Evolutionary conservation across 2,888 invertebrate species (phyloP).

Genomic region (Nomada fucata): DNA sequence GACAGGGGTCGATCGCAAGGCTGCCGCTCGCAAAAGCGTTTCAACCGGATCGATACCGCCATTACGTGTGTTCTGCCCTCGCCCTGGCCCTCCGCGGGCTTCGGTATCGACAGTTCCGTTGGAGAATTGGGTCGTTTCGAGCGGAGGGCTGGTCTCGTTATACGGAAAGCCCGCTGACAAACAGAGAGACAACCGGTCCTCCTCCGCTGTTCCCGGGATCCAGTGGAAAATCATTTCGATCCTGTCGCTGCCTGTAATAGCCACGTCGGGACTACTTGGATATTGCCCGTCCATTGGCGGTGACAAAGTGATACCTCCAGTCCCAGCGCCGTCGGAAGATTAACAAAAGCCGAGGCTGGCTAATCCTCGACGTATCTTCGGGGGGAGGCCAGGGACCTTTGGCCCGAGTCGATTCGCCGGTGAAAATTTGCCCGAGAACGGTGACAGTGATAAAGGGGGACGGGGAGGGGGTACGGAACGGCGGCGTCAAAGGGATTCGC

Average conservation of each 20-base stretch:
- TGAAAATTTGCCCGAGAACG: background rate
- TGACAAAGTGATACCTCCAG: background rate
- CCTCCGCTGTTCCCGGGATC: too few relatives aligned
- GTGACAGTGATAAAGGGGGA: background rate
- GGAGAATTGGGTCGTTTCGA: conserved; percentile 69
- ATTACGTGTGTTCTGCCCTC: conserved; percentile 42
- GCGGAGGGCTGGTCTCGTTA: conserved; percentile 62
- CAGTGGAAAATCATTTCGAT: conserved; percentile 25
- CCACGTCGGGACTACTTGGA: background rate
- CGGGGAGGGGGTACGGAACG: rapidly evolving
- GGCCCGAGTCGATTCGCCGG: background rate
- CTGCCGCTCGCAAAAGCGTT: background rate
- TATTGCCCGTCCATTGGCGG: too few relatives aligned
- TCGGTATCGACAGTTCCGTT: conserved; percentile 45
- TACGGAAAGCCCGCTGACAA: conserved; percentile 62
- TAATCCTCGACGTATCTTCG: background rate
- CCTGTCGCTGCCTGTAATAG: background rate
- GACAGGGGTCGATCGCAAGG: background rate
- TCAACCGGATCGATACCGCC: conserved; percentile 53
- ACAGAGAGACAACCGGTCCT: conserved; percentile 23
- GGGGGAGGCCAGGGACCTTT: background rate
- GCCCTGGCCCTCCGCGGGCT: conserved; percentile 24
- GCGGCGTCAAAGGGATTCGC: background rate
- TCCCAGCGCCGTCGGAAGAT: background rate
- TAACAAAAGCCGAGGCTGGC: background rate